A percentile compares a stretch with the other conserved stretches of the same genome.
Conservation (phyloP, 1,140 invertebrate species). For the Cataglyphis hispanica region DNA sequence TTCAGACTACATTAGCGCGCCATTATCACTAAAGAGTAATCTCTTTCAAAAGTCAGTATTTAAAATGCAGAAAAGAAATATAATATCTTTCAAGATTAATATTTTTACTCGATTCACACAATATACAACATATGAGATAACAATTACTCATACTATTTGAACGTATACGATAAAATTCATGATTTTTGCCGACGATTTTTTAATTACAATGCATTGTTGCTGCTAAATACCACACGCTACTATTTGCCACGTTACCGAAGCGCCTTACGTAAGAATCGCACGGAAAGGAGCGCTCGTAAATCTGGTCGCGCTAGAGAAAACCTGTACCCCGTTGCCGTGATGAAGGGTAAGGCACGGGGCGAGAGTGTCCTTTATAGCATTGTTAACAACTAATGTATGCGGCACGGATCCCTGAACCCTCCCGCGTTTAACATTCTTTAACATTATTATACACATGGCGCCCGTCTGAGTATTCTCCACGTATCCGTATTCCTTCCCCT, state of each 20-base stretch:
- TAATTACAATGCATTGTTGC: background rate
- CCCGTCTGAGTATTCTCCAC: conserved; percentile 77
- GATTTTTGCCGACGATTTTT: background rate
- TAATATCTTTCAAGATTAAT: background rate
- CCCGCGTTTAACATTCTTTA: conserved; percentile 85
- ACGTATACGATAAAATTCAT: background rate
- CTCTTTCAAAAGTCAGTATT: conserved; percentile 16
- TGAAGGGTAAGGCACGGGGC: conserved; percentile 76
- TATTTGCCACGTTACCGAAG: conserved; percentile 61
- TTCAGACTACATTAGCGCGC: conserved; percentile 55
- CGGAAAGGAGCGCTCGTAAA: conserved; percentile 82
- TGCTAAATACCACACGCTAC: background rate
- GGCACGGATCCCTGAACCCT: conserved; percentile 76
- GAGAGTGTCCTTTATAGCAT: conserved; percentile 87
- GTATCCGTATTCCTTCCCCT: conserved; percentile 13
- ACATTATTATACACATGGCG: conserved; percentile 87
- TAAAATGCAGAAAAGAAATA: conserved; percentile 11
- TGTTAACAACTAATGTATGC: conserved; percentile 87
- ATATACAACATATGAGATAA: background rate
- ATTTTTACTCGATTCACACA: background rate
- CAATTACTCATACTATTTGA: background rate
- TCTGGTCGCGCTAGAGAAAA: conserved; percentile 73
- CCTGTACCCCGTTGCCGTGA: conserved; percentile 21
- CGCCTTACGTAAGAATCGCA: conserved; percentile 80
- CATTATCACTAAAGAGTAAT: conserved; percentile 53